Conservation (phyloP, 2,888 invertebrate species). For the Panopea generosa region DNA sequence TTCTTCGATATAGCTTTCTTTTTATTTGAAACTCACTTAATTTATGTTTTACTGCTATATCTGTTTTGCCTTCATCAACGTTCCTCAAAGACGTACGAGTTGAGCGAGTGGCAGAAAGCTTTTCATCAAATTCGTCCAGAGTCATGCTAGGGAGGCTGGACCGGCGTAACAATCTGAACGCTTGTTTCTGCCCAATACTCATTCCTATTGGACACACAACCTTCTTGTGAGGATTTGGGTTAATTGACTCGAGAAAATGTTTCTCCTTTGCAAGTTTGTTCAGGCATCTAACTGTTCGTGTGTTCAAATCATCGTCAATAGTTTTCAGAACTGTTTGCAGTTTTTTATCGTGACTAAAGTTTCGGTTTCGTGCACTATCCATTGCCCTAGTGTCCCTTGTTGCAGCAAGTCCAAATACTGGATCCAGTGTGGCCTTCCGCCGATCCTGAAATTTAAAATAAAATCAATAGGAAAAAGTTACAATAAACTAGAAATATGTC, state of each 20-base stretch:
- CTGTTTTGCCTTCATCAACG: neutral
- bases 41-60: neutral
- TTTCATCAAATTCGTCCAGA: constrained; percentile 24
- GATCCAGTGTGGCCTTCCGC: constrained; percentile 21
- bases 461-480: neutral
- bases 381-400: constrained; percentile 29
- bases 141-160: constrained; percentile 26
- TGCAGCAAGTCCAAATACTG: constrained; percentile 23
- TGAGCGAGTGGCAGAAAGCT: constrained; percentile 1
- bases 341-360: constrained; percentile 22
- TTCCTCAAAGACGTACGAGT: neutral
- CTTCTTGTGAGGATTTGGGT: constrained; percentile 31
- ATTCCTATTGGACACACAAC: constrained; percentile 25
- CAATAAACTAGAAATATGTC: too few relatives aligned
- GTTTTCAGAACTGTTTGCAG: constrained; percentile 15
- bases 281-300: neutral
- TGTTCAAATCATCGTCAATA: constrained; percentile 9
- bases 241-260: constrained; percentile 23
- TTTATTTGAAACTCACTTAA: constrained; percentile 25
- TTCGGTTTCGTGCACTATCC: constrained; percentile 28
- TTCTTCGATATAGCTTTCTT: constrained; percentile 21
- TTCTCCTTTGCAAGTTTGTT: constrained; percentile 10
- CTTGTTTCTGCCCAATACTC: constrained; percentile 14
- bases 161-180: constrained; percentile 12
- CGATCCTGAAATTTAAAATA: constrained; percentile 22